Evolutionary conservation across 2,888 invertebrate species (phyloP).

Genomic region (Caenorhabditis afra): DNA sequence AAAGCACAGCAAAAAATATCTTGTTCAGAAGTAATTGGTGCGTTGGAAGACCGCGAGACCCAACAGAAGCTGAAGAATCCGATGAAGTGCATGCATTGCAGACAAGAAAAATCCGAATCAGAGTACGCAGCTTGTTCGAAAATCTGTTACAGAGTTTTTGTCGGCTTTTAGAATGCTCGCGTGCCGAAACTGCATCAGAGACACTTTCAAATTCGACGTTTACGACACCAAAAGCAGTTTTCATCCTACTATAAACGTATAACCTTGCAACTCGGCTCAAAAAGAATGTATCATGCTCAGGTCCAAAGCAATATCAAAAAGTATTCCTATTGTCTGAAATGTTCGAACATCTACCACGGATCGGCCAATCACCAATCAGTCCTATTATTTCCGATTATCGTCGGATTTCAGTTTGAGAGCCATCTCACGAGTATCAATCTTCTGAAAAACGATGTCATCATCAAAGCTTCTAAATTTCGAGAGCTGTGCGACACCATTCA

Average conservation of each 20-base stretch:
- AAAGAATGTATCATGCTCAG: too few relatives aligned
- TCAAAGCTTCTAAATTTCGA: background rate
- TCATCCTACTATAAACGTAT: too few relatives aligned
- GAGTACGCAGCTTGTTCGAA: background rate
- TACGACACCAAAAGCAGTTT: background rate
- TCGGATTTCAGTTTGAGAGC: conserved; percentile 12
- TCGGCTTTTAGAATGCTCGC: conserved; percentile 18
- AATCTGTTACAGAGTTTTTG: background rate
- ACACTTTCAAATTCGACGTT: conserved; percentile 4
- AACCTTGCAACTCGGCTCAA: too few relatives aligned
- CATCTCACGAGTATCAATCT: conserved; percentile 3
- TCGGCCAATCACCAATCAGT: background rate
- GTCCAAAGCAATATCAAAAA: too few relatives aligned
- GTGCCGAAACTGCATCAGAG: conserved; percentile 15
- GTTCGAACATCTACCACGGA: too few relatives aligned
- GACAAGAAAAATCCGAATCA: background rate
- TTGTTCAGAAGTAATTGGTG: too few relatives aligned
- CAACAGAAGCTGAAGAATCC: background rate
- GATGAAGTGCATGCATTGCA: background rate
- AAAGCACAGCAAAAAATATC: too few relatives aligned
- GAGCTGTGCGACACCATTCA: background rate
- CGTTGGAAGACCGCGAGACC: too few relatives aligned
- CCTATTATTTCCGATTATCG: background rate
- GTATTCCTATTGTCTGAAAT: too few relatives aligned
- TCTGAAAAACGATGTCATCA: background rate